These are phyloP conservation scores for Ochotona curzoniae DNA, from an alignment of 2,113 vertebrate species.

Conservation along the genomic window DNA sequence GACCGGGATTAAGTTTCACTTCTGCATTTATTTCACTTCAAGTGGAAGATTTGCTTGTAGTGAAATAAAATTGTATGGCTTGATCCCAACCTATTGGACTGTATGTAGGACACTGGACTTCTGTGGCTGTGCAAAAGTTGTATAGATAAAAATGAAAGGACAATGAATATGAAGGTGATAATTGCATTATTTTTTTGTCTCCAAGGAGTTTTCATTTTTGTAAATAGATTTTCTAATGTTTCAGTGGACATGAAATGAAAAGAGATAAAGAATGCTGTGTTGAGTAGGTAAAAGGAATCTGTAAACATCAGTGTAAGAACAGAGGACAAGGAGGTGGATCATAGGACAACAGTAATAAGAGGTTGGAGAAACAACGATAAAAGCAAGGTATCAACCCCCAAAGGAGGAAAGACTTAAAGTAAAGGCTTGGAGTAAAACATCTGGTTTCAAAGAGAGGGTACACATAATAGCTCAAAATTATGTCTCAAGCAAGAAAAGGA, in stretches of 20 bases:
- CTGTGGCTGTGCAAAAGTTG: rapidly evolving
- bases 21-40: background rate
- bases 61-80: background rate
- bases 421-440: background rate
- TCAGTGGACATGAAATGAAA: background rate
- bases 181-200: background rate
- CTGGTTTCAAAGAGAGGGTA: background rate
- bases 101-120: background rate
- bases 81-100: background rate
- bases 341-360: background rate
- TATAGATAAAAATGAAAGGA: background rate
- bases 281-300: background rate
- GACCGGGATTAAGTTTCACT: background rate
- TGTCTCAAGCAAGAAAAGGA: background rate
- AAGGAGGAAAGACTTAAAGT: background rate
- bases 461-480: background rate
- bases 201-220: background rate
- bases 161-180: background rate
- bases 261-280: background rate
- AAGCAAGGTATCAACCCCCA: background rate
- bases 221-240: background rate
- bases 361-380: background rate
- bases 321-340: background rate
- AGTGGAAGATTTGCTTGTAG: background rate
- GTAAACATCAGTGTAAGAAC: background rate